A percentile compares a stretch with the other conserved stretches of the same genome.
These are phyloP conservation scores for Neelides folsomi DNA, from an alignment of 2,888 invertebrate genomes.

Conservation along the genomic window DNA sequence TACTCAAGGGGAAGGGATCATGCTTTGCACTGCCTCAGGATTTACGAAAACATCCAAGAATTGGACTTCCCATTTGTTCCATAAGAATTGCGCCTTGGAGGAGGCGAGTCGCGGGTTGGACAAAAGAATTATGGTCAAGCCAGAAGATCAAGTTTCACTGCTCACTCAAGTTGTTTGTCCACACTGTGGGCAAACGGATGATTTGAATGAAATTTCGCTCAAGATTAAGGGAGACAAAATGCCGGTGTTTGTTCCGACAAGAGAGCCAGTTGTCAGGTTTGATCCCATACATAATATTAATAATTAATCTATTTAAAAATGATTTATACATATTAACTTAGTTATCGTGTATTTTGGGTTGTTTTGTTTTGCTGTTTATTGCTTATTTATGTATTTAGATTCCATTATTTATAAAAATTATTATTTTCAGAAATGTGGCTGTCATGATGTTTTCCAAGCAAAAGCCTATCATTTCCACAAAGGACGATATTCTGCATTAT, in stretches of 20 bases:
- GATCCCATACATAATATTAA: neutral
- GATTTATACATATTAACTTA: no score
- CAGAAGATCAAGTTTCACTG: neutral
- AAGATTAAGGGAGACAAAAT: constrained; percentile 1
- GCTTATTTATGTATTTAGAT: no score
- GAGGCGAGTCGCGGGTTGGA: neutral
- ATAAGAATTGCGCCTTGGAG: constrained; percentile 6
- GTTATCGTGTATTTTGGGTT: no score
- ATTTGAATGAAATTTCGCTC: constrained; percentile 10
- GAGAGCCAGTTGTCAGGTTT: constrained; percentile 3
- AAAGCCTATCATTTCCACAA: no score
- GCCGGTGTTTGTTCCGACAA: constrained; percentile 6
- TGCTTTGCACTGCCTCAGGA: constrained; percentile 6
- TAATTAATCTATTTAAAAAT: neutral
- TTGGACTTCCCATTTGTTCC: constrained; percentile 12
- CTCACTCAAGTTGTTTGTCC: constrained; percentile 8
- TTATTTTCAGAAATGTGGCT: no score
- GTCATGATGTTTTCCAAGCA: no score
- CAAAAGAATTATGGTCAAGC: no score
- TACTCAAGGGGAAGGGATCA: constrained; percentile 6
- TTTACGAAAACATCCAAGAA: neutral
- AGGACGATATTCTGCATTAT: no score
- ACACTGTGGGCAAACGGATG: constrained; percentile 8
- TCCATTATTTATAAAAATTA: no score
- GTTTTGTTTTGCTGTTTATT: no score